Evolutionary conservation across 2,888 invertebrate genomes (phyloP).

Genomic region (Hydropsyche betteni): DNA sequence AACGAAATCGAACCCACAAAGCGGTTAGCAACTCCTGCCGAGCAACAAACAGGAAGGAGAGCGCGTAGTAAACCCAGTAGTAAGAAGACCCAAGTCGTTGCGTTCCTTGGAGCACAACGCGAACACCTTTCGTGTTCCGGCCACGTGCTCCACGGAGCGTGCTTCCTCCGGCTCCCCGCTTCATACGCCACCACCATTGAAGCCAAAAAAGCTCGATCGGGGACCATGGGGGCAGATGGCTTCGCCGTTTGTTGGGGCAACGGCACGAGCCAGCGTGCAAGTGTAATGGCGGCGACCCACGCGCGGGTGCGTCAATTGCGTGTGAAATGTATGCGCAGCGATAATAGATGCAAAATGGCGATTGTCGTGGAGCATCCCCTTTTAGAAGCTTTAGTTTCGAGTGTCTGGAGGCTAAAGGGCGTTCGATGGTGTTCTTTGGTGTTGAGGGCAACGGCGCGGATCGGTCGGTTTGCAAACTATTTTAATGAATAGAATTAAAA

Average conservation of each 20-base stretch:
- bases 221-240: constrained; percentile 19
- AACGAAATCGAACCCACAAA: too few species aligned
- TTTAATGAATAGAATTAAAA: too few species aligned
- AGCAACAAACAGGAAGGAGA: too few species aligned
- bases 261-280: background rate
- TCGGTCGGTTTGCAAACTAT: too few species aligned
- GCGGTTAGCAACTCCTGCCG: too few species aligned
- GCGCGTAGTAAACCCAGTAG: too few species aligned
- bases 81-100: background rate
- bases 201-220: background rate
- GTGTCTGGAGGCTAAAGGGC: background rate
- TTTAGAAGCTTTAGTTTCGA: background rate
- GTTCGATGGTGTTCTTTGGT: background rate
- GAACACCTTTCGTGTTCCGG: constrained; percentile 31
- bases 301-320: background rate
- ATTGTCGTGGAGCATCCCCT: background rate
- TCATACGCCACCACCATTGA: constrained; percentile 3
- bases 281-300: background rate
- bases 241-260: constrained; percentile 9
- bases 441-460: too few species aligned
- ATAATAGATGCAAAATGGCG: constrained; percentile 15
- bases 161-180: constrained; percentile 20
- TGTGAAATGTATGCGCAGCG: background rate
- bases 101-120: constrained; percentile 14
- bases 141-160: constrained; percentile 30